Percentiles rank a stretch among this genome's conserved stretches.
These are phyloP conservation scores for Notamacropus eugenii DNA, from an alignment of 2,797 vertebrate genomes.

Conservation along the genomic window DNA sequence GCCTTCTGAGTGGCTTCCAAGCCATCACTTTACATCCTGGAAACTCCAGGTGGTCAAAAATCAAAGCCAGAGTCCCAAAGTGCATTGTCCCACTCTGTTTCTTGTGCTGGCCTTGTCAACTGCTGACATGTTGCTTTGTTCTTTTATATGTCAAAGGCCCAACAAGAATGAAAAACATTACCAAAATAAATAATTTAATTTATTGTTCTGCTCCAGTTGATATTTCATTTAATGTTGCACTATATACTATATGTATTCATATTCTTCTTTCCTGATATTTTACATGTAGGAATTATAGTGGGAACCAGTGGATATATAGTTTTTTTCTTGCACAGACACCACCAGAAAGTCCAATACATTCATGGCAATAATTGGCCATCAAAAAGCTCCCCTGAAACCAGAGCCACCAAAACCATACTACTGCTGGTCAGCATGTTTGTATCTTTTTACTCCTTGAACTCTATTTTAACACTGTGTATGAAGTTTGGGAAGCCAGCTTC, in stretches of 20 bases:
- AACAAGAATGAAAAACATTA: not conserved
- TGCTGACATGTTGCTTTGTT: not conserved
- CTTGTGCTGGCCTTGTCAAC: not conserved
- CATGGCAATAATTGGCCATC: not conserved
- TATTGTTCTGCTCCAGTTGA: not conserved
- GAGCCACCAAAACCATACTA: not conserved
- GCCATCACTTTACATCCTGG: not conserved
- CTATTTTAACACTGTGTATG: not conserved
- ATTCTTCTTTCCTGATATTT: not conserved
- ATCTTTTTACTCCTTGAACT: not conserved
- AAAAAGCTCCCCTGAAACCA: not conserved
- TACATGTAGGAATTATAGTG: not conserved
- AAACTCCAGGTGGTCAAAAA: not conserved
- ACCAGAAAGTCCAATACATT: not conserved
- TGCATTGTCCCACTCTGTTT: not conserved
- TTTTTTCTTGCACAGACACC: not conserved
- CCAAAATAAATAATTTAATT: fast-evolving
- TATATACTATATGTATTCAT: not conserved
- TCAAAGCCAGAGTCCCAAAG: not conserved
- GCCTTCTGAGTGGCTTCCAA: not conserved
- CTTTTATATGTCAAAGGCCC: not conserved
- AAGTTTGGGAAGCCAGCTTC: too few species aligned
- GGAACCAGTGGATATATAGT: not conserved
- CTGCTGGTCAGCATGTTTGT: not conserved
- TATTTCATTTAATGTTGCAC: not conserved